phyloP scores from a whole-genome alignment of 2,113 vertebrate species.

The Glareola pratincola region DNA sequence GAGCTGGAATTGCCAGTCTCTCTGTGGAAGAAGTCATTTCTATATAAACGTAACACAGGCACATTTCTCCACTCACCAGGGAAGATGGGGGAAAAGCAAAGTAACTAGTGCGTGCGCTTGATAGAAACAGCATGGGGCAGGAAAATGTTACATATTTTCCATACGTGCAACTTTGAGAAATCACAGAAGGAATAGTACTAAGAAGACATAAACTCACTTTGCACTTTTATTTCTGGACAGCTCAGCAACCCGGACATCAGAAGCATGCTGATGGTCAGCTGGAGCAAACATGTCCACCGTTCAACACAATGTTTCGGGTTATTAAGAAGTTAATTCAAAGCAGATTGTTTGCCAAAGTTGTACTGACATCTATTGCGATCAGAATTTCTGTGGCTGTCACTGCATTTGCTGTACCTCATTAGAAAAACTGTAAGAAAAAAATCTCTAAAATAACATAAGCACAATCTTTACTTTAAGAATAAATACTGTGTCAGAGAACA shows the following conservation, averaged over 20 bases:
- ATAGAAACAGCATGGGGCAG: neutral
- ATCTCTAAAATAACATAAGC: neutral
- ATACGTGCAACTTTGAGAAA: constrained; percentile 4
- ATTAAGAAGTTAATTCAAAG: neutral
- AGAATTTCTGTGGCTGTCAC: neutral
- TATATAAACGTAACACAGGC: neutral
- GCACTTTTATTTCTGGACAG: neutral
- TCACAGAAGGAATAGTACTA: neutral
- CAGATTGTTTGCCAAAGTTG: neutral
- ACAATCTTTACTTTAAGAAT: neutral
- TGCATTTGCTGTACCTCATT: neutral
- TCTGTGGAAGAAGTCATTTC: neutral
- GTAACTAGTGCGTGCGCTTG: neutral
- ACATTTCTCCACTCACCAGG: neutral
- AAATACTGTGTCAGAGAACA: neutral
- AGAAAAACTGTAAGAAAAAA: neutral
- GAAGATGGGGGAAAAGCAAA: neutral
- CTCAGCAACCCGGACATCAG: neutral
- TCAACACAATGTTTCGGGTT: neutral
- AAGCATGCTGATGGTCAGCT: neutral
- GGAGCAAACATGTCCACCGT: neutral
- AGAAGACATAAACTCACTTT: neutral
- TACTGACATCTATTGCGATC: neutral
- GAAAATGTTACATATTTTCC: constrained; percentile 23
- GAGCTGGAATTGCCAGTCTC: neutral